A percentile compares a stretch with the other conserved stretches of the same genome.
Conservation (phyloP, 2,888 invertebrate species). For the Synanthedon andrenaeformis region DNA sequence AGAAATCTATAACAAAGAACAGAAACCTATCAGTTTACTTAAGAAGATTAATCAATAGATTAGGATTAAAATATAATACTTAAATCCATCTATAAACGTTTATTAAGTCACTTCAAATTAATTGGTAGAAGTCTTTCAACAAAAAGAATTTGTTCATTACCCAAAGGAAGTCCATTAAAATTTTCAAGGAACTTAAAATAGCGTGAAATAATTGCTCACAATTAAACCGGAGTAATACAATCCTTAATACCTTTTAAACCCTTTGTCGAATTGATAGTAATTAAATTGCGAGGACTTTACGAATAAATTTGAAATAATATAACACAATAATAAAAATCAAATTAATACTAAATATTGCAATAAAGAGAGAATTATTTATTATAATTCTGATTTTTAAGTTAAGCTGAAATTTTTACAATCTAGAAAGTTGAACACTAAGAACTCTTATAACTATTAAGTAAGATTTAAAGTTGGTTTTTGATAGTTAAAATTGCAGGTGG, state of each 20-base stretch:
- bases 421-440: not conserved
- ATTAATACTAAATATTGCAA: too few species aligned
- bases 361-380: too few species aligned
- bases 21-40: too few species aligned
- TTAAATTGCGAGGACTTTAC: not conserved
- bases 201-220: slow-evolving; percentile 34
- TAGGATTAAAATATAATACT: too few species aligned
- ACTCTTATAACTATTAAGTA: slow-evolving; percentile 30
- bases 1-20: too few species aligned
- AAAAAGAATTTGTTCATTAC: not conserved
- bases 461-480: slow-evolving; percentile 39
- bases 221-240: slow-evolving; percentile 29
- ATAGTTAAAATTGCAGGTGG: slow-evolving; percentile 57
- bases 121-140: not conserved
- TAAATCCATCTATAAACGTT: too few species aligned
- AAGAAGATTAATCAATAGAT: too few species aligned
- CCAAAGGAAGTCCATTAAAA: not conserved
- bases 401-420: not conserved
- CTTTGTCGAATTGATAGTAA: not conserved
- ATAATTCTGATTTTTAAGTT: too few species aligned
- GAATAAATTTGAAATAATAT: too few species aligned
- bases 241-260: not conserved
- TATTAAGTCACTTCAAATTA: too few species aligned
- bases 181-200: slow-evolving; percentile 9
- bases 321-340: too few species aligned